Conservation (phyloP, 2,113 vertebrate genomes). For the Python bivittatus region DNA sequence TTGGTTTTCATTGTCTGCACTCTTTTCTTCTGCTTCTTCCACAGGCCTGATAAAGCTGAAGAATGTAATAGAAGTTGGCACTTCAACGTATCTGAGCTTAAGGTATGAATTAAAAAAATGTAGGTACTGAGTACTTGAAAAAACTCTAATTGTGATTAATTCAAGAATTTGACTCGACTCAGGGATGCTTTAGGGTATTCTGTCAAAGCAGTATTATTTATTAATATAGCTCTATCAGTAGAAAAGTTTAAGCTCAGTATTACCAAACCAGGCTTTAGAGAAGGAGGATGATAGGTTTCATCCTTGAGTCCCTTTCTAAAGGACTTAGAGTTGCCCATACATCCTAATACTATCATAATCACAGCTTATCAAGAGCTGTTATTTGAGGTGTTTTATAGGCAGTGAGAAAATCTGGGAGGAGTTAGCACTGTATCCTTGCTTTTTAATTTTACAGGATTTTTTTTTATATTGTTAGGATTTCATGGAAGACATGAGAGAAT, state of each 20-base stretch:
- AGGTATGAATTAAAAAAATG: slow-evolving; percentile 65
- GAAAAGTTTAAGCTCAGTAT: neutral
- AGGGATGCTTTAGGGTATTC: neutral
- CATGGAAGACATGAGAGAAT: slow-evolving; percentile 68
- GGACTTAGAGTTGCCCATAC: neutral
- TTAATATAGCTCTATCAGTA: neutral
- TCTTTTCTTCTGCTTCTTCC: slow-evolving; percentile 30
- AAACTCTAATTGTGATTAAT: slow-evolving; percentile 14
- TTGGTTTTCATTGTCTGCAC: neutral
- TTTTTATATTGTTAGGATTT: slow-evolving; percentile 69
- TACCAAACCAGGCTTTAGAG: neutral
- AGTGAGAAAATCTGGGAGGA: neutral
- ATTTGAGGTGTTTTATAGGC: neutral
- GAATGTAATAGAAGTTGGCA: slow-evolving; percentile 75
- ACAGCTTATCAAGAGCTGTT: neutral
- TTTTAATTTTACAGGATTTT: neutral
- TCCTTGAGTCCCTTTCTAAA: neutral
- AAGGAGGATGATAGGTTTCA: neutral
- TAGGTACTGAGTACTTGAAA: neutral
- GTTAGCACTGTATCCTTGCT: neutral
- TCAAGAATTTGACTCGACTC: neutral
- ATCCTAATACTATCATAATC: neutral
- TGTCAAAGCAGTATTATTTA: neutral
- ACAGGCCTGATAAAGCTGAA: slow-evolving; percentile 73
- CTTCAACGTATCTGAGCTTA: slow-evolving; percentile 72